phyloP scores from a whole-genome alignment of 2,113 vertebrate species.

The Scatophagus argus region DNA sequence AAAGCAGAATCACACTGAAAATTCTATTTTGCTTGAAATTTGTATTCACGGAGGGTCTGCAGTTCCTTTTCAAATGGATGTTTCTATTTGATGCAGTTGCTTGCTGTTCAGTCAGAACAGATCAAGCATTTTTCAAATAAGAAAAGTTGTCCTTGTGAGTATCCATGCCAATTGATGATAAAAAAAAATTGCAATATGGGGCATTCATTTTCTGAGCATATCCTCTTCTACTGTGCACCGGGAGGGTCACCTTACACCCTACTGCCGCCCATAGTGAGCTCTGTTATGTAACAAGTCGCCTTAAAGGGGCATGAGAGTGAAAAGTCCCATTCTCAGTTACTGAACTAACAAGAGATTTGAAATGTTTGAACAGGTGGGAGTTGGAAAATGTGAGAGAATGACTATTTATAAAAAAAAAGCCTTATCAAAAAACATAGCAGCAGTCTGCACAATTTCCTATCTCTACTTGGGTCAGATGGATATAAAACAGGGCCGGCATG shows the following conservation, averaged over 20 bases:
- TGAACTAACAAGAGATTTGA: slow-evolving; percentile 30
- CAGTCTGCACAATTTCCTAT: background rate
- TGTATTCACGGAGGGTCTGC: too few species aligned
- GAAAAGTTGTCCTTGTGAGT: too few species aligned
- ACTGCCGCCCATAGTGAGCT: slow-evolving; percentile 5
- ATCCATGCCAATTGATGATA: too few species aligned
- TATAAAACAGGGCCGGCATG: slow-evolving; percentile 5
- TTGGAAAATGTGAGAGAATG: slow-evolving; percentile 2
- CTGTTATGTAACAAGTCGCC: slow-evolving; percentile 28
- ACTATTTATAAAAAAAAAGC: slow-evolving; percentile 3
- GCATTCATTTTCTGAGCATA: background rate
- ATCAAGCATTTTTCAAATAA: too few species aligned
- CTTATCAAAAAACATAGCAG: background rate
- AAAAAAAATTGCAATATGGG: too few species aligned
- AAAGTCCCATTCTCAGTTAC: slow-evolving; percentile 29
- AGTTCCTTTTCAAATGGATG: too few species aligned
- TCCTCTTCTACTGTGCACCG: background rate
- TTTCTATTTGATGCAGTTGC: too few species aligned
- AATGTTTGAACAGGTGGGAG: slow-evolving; percentile 50
- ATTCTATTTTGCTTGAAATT: too few species aligned
- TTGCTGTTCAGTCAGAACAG: too few species aligned
- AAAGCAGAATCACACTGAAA: background rate
- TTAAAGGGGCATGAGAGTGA: slow-evolving; percentile 6
- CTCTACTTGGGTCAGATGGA: slow-evolving; percentile 17
- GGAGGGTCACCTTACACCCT: slow-evolving; percentile 23